Conservation (phyloP, 1,140 invertebrate species). For the Drosophila mauritiana region DNA sequence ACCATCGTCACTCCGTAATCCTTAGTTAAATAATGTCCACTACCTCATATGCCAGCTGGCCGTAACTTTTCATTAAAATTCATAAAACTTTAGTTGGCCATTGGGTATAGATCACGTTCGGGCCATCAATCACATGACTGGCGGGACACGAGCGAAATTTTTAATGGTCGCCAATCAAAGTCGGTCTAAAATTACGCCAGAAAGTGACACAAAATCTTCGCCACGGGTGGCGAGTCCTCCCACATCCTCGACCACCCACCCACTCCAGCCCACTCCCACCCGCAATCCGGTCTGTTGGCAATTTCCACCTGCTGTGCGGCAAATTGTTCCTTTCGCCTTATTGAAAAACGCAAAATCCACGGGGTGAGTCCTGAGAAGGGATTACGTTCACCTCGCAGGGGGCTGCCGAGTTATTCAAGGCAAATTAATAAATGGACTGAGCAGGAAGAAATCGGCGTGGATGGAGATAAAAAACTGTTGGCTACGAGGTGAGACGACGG, state of each 20-base stretch:
- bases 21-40: no score
- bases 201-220: conserved; percentile 69
- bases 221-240: conserved; percentile 27
- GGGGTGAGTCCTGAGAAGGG: conserved; percentile 45
- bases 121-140: conserved; percentile 71
- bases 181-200: conserved; percentile 58
- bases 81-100: conserved; percentile 58
- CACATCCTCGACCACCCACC: conserved; percentile 6
- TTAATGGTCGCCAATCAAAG: conserved; percentile 73
- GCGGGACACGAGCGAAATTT: conserved; percentile 60
- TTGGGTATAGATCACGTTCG: conserved; percentile 47
- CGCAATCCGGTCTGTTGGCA: conserved; percentile 6
- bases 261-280: neutral
- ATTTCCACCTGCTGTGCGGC: conserved; percentile 68
- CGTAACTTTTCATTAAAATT: conserved; percentile 60
- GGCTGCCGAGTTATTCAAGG: conserved; percentile 46
- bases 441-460: conserved; percentile 1
- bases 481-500: conserved; percentile 16
- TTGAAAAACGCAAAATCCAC: conserved; percentile 58
- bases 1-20: neutral
- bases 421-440: conserved; percentile 74
- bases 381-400: conserved; percentile 19
- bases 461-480: neutral
- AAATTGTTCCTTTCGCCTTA: conserved; percentile 62
- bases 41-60: neutral